Evolutionary conservation across 2,888 invertebrate genomes (phyloP), one percentile per base, ranked within the genome.

Genomic region (Lymantria dispar): DNA sequence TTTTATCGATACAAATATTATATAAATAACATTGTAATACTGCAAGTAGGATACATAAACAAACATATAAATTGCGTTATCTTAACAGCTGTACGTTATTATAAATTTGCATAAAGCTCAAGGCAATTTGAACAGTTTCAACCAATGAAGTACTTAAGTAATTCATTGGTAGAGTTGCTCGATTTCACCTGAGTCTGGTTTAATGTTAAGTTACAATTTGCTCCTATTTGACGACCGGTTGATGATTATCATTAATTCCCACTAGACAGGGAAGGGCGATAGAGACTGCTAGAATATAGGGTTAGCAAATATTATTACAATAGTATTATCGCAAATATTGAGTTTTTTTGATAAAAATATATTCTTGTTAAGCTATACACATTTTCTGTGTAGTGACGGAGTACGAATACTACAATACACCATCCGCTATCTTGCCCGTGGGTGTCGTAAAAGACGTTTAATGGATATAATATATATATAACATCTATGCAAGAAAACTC

Each of bases 191-290:
- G 62, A 60, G 51, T 70, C 66, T 60, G 67, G 66, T 68, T 70
- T 50, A 52, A 55, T 56, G 69, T 74, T 62, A 74, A 76, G 68
- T 70, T 78, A 83, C 83, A 82, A 83, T 83, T 83, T 84, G 76
- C 80, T 74, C 69, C 64, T 47, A 71, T 72, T 74, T 78, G 83
- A 80, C 78, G 73, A 72, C 72, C 70, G 70, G 64, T 65, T 78
- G 81, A 85, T 85, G 83, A 82, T 83, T 80, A 81, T 84, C 85
- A 87, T 88, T 85, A 85, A 63, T 57, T 66, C 58, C 58, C 64
- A 67, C 64, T 75, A 72, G 75, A 81, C 56, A 62, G 64, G 56
- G 66, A 70, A 47, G 51, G 62, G 55, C 45, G 56, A 66, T 56
- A 61, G 33, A 51, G 50, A 56, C 45, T 45, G 45, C 52, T 56